Base-by-base conservation (phyloP, 2,113 vertebrate species). In the Thunnus thynnus region DNA sequence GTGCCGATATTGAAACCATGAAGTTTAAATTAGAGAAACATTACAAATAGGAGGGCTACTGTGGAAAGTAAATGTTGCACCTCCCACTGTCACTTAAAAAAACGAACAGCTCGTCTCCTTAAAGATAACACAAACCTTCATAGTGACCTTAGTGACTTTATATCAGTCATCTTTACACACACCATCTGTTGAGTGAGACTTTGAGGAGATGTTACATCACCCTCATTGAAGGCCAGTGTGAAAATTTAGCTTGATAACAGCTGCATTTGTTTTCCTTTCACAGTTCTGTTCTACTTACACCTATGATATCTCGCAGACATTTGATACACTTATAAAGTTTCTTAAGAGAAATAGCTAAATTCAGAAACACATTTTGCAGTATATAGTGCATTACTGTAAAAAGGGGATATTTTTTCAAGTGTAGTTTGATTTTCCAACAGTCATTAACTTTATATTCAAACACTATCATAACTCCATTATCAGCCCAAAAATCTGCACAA, bases 231-330 rank as follows among this genome's bases (percentile, higher is more conserved):
- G 44, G 78, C 20, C 1, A 52, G 27, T 70, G 72, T 5, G 80
- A 70, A 82, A 11, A 22, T 22, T 22, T 22, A 22, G 22, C 22
- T 22, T 22, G 22, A 30, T 2, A 41, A 56, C 72, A 76, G 57
- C 57, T 82, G 79, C 5, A 36, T 44, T 4, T 58, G 30, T 73
- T 73, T 76, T 36, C 30, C 9, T 12, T 13, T 63, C 41, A 22
- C 32, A 17, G 5, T 7, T 36, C 32, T 36, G 12, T 12, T 62
- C 17, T 20, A 47, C 51, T 4, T n/a, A 2, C 10, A 50, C 46
- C n/a, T 4, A 66, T 25, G 27, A 27, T 13, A 64, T 46, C 14
- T 27, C 13, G 10, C 30, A 63, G 10, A 54, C 7, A 18, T 27
- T 17, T 63, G 1, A 55, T 11, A 46, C 13, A 14, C 8, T 3